These are phyloP conservation scores for Cichlasoma orientale DNA, from an alignment of 2,797 vertebrate species.

Conservation along the genomic window DNA sequence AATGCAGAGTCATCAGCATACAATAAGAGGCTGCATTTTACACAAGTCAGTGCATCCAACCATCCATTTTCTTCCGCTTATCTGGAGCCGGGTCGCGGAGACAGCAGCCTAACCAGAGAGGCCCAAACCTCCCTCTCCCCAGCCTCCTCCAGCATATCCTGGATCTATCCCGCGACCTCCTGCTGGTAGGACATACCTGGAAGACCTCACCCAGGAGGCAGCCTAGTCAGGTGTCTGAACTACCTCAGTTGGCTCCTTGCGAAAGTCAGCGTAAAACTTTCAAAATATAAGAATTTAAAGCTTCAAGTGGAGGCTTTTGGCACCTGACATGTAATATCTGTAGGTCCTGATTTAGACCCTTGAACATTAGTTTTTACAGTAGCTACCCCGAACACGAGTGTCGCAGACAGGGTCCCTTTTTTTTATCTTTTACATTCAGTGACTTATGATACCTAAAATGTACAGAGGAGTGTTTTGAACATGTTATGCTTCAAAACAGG, in stretches of 20 bases:
- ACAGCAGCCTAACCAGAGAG: neutral
- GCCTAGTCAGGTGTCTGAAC: neutral
- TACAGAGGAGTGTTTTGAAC: neutral
- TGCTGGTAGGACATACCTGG: neutral
- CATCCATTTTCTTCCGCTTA: accelerated
- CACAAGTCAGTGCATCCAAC: neutral
- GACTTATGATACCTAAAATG: neutral
- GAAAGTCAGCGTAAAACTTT: neutral
- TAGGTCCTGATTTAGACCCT: neutral
- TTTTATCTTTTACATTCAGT: neutral
- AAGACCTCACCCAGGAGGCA: neutral
- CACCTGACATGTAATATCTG: neutral
- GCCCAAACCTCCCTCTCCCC: neutral
- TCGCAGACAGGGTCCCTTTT: neutral
- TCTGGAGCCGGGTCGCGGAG: accelerated
- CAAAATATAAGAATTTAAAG: neutral
- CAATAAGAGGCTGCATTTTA: neutral
- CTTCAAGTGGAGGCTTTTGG: neutral
- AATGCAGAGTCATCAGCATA: neutral
- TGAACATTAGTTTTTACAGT: neutral
- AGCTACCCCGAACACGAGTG: neutral
- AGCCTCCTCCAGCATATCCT: neutral
- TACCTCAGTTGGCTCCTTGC: neutral
- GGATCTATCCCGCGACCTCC: neutral
- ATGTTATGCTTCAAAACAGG: neutral